Evolutionary conservation across 2,888 invertebrate genomes (phyloP), one percentile per base, ranked within the genome.

Genomic region (Bembecia ichneumoniformis): DNA sequence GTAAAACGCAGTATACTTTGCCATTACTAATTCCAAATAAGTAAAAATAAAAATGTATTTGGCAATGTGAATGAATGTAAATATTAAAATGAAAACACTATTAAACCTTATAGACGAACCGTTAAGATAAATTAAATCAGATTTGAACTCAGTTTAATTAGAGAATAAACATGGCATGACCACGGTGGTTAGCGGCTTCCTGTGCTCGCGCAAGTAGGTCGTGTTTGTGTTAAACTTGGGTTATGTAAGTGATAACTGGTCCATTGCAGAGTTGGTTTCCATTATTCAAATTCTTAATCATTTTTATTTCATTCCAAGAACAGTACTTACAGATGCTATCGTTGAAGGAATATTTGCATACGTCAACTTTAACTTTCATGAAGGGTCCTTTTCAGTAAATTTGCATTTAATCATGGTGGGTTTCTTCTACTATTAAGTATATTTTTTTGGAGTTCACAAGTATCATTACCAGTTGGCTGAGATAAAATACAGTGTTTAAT

Each of bases 101-200:
- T 28, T 5, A 28, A 28, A 28, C 28, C 28, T 28, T 28, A 28
- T 28, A 28, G 28, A 28, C 7, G 28, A 28, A 28, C 28, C 28
- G 28, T 28, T 28, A 28, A 28, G 28, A 28, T 28, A 40, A 67
- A 64, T 66, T 64, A 67, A 74, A 74, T 76, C 71, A 71, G 66
- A 72, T 68, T 73, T 69, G 66, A 66, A 67, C 67, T 62, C 62
- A 66, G 62, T 82, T 77, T 82, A 81, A 82, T 82, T 74, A 75
- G 69, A 72, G 68, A 68, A 73, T 68, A 74, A 79, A 79, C 71
- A 74, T 68, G 64, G 67, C 74, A 64, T 71, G 69, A 71, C 74
- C 68, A 66, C 68, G 63, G 62, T 70, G 71, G 74, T 77, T 72
- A 77, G 74, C 72, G 61, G 79, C 68, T 80, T 83, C 84, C 84